Evolutionary conservation across 2,888 invertebrate genomes (phyloP).

Genomic region (Diadromus collaris): DNA sequence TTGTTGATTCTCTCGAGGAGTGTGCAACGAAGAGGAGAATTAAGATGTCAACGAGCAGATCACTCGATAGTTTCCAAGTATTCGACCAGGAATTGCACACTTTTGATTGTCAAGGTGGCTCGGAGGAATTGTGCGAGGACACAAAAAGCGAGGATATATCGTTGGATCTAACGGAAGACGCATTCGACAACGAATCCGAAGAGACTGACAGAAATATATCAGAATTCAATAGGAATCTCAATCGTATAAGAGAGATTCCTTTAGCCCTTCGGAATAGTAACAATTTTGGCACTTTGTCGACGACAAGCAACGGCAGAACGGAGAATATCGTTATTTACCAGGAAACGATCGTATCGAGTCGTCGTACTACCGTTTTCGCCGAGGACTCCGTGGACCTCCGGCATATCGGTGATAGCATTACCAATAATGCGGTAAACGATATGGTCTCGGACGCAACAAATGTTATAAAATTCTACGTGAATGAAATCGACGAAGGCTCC

Average conservation of each 20-base stretch:
- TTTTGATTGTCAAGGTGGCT: slow-evolving; percentile 80
- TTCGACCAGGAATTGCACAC: slow-evolving; percentile 77
- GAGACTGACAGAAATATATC: slow-evolving; percentile 43
- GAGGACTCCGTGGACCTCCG: slow-evolving; percentile 19
- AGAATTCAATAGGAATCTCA: slow-evolving; percentile 52
- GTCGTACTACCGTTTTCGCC: slow-evolving; percentile 8
- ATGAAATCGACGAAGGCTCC: slow-evolving; percentile 74
- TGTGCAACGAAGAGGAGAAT: slow-evolving; percentile 72
- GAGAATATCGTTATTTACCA: slow-evolving; percentile 12
- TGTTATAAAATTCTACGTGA: slow-evolving; percentile 76
- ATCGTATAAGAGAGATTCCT: slow-evolving; percentile 43
- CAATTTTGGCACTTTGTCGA: slow-evolving; percentile 10
- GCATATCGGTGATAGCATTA: slow-evolving; percentile 46
- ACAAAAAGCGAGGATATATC: slow-evolving; percentile 71
- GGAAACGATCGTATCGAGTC: slow-evolving; percentile 25
- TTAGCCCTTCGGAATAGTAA: slow-evolving; percentile 40
- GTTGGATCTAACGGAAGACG: slow-evolving; percentile 68
- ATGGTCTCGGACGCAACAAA: slow-evolving; percentile 67
- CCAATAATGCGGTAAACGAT: slow-evolving; percentile 60
- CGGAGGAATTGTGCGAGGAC: slow-evolving; percentile 78
- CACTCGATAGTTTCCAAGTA: slow-evolving; percentile 75
- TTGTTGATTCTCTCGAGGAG: slow-evolving; percentile 76
- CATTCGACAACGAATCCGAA: slow-evolving; percentile 62
- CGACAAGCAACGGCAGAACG: slow-evolving; percentile 35
- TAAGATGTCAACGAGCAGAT: slow-evolving; percentile 77